Base-by-base conservation (phyloP, 2,888 invertebrate genomes). In the Laothoe populi region DNA sequence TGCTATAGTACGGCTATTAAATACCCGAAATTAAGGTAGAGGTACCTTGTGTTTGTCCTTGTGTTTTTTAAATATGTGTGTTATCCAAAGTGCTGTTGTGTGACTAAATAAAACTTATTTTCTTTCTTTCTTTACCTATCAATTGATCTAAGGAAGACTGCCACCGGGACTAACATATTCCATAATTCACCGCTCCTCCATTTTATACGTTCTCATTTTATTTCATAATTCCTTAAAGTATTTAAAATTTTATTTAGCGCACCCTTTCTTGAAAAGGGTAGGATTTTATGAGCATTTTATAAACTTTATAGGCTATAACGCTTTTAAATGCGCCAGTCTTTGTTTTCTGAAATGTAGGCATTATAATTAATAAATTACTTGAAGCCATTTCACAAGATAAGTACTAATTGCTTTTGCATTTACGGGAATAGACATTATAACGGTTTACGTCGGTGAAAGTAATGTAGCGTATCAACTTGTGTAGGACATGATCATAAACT, bases 401-500 rank as follows among this genome's bases (percentile, higher is more conserved):
- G 23, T 24, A 48, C 35, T n/a, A 46, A 48, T 24, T 26, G 24
- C 26, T 31, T 49, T 53, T 23, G 16, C n/a, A 38, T 42, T 58
- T 58, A 42, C 40, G 40, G 40, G 24, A 49, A 60, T 49, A 16
- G 16, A 42, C 16, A 24, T 60, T 23, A 49, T 53, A 53, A 53
- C n/a, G 53, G 2, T 48, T 11, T 10, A 53, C 53, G 31, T 11
- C 11, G 21, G 53, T 35, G 53, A 53, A 53, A 53, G 53, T 53
- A 16, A 10, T 4, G 53, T 35, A 53, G 53, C 19, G 53, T 19
- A 53, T 53, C 31, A 31, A 53, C 35, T 31, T 49, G 35, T 31
- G n/a, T 48, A 48, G 24, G 53, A 53, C 19, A 26, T 26, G 31
- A 44, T 42, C 48, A 61, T 61, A 53, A 60, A 53, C 42, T 26